Conservation (phyloP, 2,888 invertebrate species). For the Cyrtodaria siliqua region DNA sequence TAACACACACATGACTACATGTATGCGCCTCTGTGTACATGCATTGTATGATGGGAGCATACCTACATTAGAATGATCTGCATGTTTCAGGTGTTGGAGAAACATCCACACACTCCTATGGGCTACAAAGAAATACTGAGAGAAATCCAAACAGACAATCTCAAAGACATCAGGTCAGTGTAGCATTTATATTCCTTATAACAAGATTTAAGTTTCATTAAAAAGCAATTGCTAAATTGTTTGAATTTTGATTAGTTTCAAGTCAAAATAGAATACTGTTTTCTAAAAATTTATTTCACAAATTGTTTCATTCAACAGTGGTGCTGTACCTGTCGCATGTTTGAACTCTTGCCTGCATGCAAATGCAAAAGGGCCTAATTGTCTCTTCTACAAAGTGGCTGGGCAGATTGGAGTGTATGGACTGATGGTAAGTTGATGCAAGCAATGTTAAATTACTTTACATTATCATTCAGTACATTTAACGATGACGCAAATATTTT, state of each 20-base stretch:
- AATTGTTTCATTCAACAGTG: conserved; percentile 65
- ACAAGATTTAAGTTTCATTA: too few relatives aligned
- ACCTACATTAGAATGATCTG: too few relatives aligned
- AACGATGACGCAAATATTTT: too few relatives aligned
- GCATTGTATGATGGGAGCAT: too few relatives aligned
- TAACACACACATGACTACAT: too few relatives aligned
- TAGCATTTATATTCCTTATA: neutral
- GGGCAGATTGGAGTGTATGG: conserved; percentile 87
- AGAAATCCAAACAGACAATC: conserved; percentile 73
- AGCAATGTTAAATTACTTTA: too few relatives aligned
- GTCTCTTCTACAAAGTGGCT: conserved; percentile 89
- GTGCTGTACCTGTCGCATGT: conserved; percentile 75
- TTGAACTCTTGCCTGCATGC: conserved; percentile 82
- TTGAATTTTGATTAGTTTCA: too few relatives aligned
- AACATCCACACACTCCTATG: conserved; percentile 75
- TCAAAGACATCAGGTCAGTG: conserved; percentile 77
- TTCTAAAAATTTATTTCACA: neutral
- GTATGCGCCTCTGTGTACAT: too few relatives aligned
- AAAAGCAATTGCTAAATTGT: too few relatives aligned
- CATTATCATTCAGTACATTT: too few relatives aligned
- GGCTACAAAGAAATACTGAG: conserved; percentile 78
- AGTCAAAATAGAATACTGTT: too few relatives aligned
- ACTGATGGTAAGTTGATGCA: conserved; percentile 77
- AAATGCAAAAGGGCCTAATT: conserved; percentile 78
- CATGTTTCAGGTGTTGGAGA: conserved; percentile 72